Evolutionary conservation across 2,797 vertebrate genomes (phyloP), one percentile per base, ranked within the genome.

Genomic region (Sardinella longiceps): DNA sequence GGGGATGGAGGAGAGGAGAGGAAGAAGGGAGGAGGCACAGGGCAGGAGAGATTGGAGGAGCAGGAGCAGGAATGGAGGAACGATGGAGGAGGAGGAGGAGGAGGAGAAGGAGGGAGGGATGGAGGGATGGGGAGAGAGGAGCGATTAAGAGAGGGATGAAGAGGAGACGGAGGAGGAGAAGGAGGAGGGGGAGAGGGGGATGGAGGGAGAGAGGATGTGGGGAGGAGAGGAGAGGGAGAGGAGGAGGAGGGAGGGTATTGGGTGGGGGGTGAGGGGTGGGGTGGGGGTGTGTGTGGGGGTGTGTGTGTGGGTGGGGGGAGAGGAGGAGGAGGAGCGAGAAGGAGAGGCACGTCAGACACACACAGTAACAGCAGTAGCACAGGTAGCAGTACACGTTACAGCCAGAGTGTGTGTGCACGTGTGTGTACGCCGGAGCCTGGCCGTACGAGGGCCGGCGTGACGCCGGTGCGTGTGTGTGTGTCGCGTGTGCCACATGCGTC

Each of bases 281-380:
- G 2, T n/a, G 25, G 15, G 58, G 0, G n/a, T 91, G 88, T 87
- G 23, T 9, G 88, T 88, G 85, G 90, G 89, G 86, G 89, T 86
- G 53, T 92, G 93, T 87, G 91, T 63, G 60, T 92, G 93, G 87
- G 91, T 63, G 60, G 1, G 66, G 66, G 66, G 66, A 92, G 80
- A 94, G 88, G 87, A 95, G 92, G 89, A 94, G 92, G 88, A 95
- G 92, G 90, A 95, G 94, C 94, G 91, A 95, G 90, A 95, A 89
- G 89, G 94, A 96, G 88, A 96, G 94, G 85, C 95, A 77, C 10
- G 90, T 92, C 91, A 96, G 92, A 92, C 94, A 95, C 88, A 94
- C 94, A 92, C 94, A 95, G 92, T 95, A 95, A 90, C 94, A 95
- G 91, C 92, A 92, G 90, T 95, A 95, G 92, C 94, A 96, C 91